Evolutionary conservation across 2,113 vertebrate genomes (phyloP).

Genomic region (Mionectes macconnelli): DNA sequence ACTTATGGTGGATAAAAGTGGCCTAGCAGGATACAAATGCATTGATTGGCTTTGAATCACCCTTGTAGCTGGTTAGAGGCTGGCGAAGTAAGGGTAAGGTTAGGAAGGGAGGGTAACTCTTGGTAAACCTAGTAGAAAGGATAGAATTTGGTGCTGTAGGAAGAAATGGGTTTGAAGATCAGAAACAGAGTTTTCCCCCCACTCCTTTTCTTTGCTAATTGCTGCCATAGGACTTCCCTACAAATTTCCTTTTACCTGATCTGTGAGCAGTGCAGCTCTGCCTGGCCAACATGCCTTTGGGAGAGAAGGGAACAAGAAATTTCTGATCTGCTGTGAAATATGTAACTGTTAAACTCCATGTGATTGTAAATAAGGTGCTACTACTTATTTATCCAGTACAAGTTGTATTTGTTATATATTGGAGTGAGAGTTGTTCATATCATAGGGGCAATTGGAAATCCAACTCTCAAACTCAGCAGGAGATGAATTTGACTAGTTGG

Average conservation of each 20-base stretch:
- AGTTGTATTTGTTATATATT: neutral
- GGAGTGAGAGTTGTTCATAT: neutral
- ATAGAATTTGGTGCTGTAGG: neutral
- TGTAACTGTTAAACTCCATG: neutral
- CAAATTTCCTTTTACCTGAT: constrained; percentile 1
- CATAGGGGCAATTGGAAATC: neutral
- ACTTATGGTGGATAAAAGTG: neutral
- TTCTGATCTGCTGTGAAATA: neutral
- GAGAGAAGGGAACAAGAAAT: neutral
- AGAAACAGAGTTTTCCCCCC: neutral
- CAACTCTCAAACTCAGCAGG: neutral
- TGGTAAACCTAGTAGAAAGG: neutral
- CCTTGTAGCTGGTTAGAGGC: neutral
- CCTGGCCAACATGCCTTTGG: neutral
- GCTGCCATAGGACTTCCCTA: neutral
- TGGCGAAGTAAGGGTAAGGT: neutral
- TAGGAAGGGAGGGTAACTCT: neutral
- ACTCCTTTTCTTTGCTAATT: neutral
- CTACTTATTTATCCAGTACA: neutral
- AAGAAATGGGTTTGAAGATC: neutral
- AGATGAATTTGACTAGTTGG: neutral
- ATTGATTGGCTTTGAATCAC: neutral
- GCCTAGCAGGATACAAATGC: neutral
- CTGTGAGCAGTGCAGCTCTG: neutral
- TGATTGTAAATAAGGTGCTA: neutral